Evolutionary conservation across 2,797 vertebrate species (phyloP).

Genomic region (Cirrhinus molitorella): DNA sequence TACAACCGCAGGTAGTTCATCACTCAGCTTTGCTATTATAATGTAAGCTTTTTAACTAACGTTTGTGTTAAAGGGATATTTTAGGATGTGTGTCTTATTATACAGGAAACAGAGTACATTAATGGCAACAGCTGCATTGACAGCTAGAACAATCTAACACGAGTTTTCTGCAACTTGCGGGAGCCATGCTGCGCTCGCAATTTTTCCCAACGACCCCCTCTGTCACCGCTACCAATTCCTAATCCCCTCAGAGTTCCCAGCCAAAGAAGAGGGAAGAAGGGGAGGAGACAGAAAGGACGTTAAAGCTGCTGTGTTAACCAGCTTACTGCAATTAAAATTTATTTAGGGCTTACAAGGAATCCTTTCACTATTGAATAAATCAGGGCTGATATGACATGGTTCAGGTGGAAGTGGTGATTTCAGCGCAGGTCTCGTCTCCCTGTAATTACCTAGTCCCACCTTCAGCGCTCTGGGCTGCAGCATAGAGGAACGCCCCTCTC

Average conservation of each 20-base stretch:
- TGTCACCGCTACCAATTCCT: slow-evolving; percentile 59
- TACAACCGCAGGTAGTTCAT: background rate
- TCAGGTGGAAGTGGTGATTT: slow-evolving; percentile 65
- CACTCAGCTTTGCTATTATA: background rate
- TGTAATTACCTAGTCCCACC: slow-evolving; percentile 78
- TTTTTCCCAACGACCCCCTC: slow-evolving; percentile 64
- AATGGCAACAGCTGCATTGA: slow-evolving; percentile 56
- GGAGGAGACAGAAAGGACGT: slow-evolving; percentile 36
- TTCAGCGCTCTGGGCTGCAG: slow-evolving; percentile 66
- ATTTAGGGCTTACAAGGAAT: slow-evolving; percentile 81
- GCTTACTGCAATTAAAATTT: slow-evolving; percentile 84
- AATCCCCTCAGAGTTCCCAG: slow-evolving; percentile 76
- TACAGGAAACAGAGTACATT: slow-evolving; percentile 41
- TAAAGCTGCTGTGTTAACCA: slow-evolving; percentile 72
- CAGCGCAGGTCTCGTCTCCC: slow-evolving; percentile 71
- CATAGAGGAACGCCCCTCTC: slow-evolving; percentile 48
- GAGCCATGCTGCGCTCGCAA: slow-evolving; percentile 54
- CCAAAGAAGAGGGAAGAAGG: slow-evolving; percentile 59
- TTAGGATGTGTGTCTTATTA: slow-evolving; percentile 36
- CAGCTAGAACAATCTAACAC: slow-evolving; percentile 51
- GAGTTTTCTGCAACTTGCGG: slow-evolving; percentile 46
- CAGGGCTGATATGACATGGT: slow-evolving; percentile 70
- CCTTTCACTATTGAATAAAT: slow-evolving; percentile 81
- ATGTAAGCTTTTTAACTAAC: background rate
- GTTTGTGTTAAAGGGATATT: slow-evolving; percentile 13